Base-by-base conservation (phyloP, 2,113 vertebrate genomes). In the Miniopterus natalensis region DNA sequence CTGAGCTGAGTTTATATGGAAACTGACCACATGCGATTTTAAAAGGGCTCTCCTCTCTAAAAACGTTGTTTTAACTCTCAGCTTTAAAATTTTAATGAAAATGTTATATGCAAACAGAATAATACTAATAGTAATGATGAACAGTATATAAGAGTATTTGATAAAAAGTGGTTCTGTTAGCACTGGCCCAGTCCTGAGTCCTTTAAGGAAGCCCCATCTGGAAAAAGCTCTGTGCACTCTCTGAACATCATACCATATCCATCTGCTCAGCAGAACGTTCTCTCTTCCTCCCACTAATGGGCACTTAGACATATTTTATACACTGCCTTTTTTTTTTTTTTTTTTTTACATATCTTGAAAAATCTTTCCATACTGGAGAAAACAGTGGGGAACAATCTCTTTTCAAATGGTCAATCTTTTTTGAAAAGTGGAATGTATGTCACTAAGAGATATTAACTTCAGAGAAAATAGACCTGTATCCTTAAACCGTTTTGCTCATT, bases 391-490 rank as follows among this genome's bases (percentile, higher is more conserved):
- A 71, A 95, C 53, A 63, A 95, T 59, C n/a, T 36, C n/a, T 90
- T 59, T 73, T 77, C 74, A 77, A 77, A 77, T 74, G 84, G 90
- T 92, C 71, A 73, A 66, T 78, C 71, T 84, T 75, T 68, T 96
- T 95, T 81, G 75, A 97, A 90, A 90, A 65, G 78, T 29, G 21
- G 68, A 86, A 77, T 79, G 23, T 83, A 55, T 81, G 66, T 90
- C 80, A 84, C 77, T 90, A 66, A 97, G 77, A 92, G 95, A 45
- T 65, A 92, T 92, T 96, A 90, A 90, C 80, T 97, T 96, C 63
- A 94, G 57, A 93, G 89, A 90, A 97, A 92, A 86, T 0, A 96
- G 45, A 63, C 29, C 49, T 23, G 21, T 80, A 57, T 86, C 89
- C 83, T 61, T 63, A 88, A 96, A 96, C 40, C 79, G 90, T 51